A percentile compares a stretch with the other conserved stretches of the same genome.
These are phyloP conservation scores for Cordilura impudica DNA, from an alignment of 2,888 invertebrate species.

Conservation along the genomic window DNA sequence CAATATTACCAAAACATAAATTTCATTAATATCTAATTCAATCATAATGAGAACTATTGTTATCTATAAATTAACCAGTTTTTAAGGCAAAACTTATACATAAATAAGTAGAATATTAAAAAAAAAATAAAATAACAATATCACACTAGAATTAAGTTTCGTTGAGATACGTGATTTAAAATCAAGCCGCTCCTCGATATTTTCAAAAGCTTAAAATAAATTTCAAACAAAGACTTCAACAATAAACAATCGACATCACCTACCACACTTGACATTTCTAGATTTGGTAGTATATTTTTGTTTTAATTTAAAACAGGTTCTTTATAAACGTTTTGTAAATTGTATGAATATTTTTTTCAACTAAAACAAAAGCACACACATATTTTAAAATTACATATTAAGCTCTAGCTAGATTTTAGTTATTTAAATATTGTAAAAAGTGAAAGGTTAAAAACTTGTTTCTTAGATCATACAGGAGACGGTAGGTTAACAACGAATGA, in stretches of 20 bases:
- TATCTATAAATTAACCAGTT: not conserved
- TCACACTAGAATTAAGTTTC: not conserved
- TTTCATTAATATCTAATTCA: no score
- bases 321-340: constrained; percentile 37
- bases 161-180: constrained; percentile 18
- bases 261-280: constrained; percentile 61
- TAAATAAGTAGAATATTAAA: not conserved
- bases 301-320: constrained; percentile 56
- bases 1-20: not conserved
- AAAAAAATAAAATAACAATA: not conserved
- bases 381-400: constrained; percentile 5
- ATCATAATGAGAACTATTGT: no score
- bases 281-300: constrained; percentile 32
- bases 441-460: constrained; percentile 61
- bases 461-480: constrained; percentile 48
- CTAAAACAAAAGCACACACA: not conserved
- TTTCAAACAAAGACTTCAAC: constrained; percentile 7
- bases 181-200: constrained; percentile 44
- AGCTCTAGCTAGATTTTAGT: constrained; percentile 8
- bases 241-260: constrained; percentile 31
- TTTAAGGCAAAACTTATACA: not conserved
- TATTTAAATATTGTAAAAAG: constrained; percentile 44
- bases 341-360: no score
- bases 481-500: not conserved
- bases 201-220: constrained; percentile 29